Evolutionary conservation across 2,797 vertebrate genomes (phyloP), one percentile per base, ranked within the genome.

Genomic region (Sebastolobus altivelis): DNA sequence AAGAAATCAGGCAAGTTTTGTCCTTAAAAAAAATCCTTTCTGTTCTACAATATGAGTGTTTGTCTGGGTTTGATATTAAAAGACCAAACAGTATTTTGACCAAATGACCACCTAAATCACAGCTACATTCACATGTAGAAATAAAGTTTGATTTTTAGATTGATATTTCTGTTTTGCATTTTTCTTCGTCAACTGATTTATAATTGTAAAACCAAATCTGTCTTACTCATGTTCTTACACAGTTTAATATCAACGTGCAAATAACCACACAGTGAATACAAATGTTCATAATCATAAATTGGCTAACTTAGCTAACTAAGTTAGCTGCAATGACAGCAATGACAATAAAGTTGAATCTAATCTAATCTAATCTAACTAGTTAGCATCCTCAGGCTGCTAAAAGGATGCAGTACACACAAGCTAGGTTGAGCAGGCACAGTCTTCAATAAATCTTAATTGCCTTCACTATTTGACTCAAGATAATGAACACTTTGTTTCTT

Each of bases 401-500:
- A 43, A 76, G 9, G 35, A 25, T 56, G 43, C 8, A 20, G 40
- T 43, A 40, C 27, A 63, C 11, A 71, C 22, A 49, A 35, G n/a
- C 38, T 68, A 14, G 12, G 27, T 37, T 31, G 55, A 74, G 62
- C 29, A 11, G 29, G 20, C 16, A 20, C 31, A 25, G 35, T 49
- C 74, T 18, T 33, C 11, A 33, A 16, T 76, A 66, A 76, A 75
- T 22, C 37, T 58, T 38, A 56, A 59, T 16, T 63, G 56, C 55
- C 35, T 80, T 49, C 55, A 27, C 38, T 56, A 31, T 73, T 46
- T 52, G 55, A 37, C 54, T 35, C 52, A 14, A 55, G 40, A 16
- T 54, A 80, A 35, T 68, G 14, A 70, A 69, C 2, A 55, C 65
- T 69, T 8, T 65, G 38, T 84, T 69, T 43, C 12, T 79, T 37